These are phyloP conservation scores for Drosophila sucinea DNA, from an alignment of 1,140 invertebrate species.

Conservation along the genomic window DNA sequence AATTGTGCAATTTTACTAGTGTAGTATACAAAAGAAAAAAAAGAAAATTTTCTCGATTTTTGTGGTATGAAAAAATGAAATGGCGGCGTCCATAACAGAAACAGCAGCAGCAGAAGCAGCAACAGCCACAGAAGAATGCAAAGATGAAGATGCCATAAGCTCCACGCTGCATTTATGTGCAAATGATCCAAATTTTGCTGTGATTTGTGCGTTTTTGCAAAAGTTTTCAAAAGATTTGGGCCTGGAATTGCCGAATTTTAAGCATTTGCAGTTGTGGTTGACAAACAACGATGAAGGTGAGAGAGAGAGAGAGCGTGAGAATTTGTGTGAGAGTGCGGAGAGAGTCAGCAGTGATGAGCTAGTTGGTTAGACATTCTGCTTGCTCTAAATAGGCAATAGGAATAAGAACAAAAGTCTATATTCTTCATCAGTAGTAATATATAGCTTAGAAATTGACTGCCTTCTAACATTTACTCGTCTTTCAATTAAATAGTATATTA, in stretches of 20 bases:
- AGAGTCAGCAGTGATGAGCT: slow-evolving; percentile 16
- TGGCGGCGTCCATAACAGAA: slow-evolving; percentile 71
- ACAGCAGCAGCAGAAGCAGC: slow-evolving; percentile 50
- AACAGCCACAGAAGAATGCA: slow-evolving; percentile 63
- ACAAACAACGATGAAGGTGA: slow-evolving; percentile 94
- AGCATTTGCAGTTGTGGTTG: slow-evolving; percentile 93
- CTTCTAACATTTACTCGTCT: too few species aligned
- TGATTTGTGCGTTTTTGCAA: slow-evolving; percentile 96
- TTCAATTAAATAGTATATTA: too few species aligned
- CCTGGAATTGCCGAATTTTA: slow-evolving; percentile 89
- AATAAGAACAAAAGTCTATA: background rate
- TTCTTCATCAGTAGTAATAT: too few species aligned
- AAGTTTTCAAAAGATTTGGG: slow-evolving; percentile 93
- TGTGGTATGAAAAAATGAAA: slow-evolving; percentile 78
- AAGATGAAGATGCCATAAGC: slow-evolving; percentile 72
- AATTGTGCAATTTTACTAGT: slow-evolving; percentile 44
- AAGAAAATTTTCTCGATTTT: slow-evolving; percentile 61
- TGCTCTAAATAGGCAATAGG: background rate
- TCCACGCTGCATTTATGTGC: slow-evolving; percentile 87
- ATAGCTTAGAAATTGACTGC: too few species aligned
- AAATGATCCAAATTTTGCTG: slow-evolving; percentile 97
- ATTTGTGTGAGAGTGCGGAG: slow-evolving; percentile 16
- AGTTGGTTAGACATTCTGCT: background rate
- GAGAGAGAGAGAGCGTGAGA: slow-evolving; percentile 45
- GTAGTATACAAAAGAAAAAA: slow-evolving; percentile 60